Conservation (phyloP, 2,888 invertebrate genomes). For the Ceratothoa steindachneri region DNA sequence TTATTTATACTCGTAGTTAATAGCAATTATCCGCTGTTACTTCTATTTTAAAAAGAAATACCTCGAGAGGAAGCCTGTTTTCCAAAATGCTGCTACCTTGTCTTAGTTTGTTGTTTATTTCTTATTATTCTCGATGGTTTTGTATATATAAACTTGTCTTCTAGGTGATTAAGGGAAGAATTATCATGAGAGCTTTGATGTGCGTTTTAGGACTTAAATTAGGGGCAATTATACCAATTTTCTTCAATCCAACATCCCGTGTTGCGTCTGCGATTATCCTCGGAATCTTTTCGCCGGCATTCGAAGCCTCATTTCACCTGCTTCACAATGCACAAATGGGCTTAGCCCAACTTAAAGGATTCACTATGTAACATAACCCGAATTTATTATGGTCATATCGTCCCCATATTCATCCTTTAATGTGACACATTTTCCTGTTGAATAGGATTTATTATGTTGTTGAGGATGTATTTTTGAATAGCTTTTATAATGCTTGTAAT, state of each 20-base stretch:
- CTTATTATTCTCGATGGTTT: too few relatives aligned
- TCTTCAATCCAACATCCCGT: not conserved
- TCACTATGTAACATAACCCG: not conserved
- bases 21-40: too few relatives aligned
- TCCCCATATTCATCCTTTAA: not conserved
- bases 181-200: not conserved
- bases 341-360: not conserved
- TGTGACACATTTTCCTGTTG: constrained; percentile 1
- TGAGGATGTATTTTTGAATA: constrained; percentile 3
- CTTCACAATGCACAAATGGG: not conserved
- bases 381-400: constrained; percentile 5
- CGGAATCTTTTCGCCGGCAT: not conserved
- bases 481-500: constrained; percentile 4
- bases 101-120: too few relatives aligned
- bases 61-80: too few relatives aligned
- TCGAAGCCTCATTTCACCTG: not conserved
- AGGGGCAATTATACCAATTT: not conserved
- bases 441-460: not conserved
- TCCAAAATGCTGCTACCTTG: too few relatives aligned
- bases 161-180: not conserved
- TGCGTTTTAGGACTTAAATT: not conserved
- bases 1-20: too few relatives aligned
- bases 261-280: not conserved
- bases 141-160: too few relatives aligned
- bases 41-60: too few relatives aligned